phyloP scores from a whole-genome alignment of 1,140 invertebrate species.

The Lordiphosa stackelbergi region DNA sequence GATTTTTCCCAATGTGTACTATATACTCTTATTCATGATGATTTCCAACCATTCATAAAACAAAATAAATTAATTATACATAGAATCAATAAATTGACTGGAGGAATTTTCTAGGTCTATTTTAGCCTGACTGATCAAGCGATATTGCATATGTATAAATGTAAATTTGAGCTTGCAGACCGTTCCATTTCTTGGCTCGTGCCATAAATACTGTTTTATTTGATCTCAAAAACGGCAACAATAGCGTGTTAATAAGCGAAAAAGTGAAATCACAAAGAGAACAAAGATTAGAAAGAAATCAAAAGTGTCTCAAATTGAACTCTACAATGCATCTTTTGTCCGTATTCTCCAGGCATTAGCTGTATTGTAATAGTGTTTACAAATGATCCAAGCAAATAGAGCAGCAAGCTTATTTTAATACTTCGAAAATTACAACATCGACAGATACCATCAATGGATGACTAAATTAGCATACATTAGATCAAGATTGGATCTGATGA shows the following conservation, averaged over 20 bases:
- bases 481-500: background rate
- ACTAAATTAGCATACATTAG: background rate
- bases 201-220: background rate
- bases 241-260: background rate
- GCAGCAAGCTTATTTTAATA: background rate
- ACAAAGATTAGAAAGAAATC: constrained; percentile 5
- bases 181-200: constrained; percentile 7
- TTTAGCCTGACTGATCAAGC: too few relatives aligned
- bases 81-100: too few relatives aligned
- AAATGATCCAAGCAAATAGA: background rate
- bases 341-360: background rate
- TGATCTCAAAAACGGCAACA: constrained; percentile 3
- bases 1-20: too few relatives aligned
- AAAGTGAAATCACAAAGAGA: constrained; percentile 11
- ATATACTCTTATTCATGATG: too few relatives aligned
- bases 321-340: background rate
- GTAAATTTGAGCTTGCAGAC: background rate
- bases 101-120: too few relatives aligned
- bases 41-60: too few relatives aligned
- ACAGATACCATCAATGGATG: too few relatives aligned
- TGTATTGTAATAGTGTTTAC: background rate
- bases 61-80: too few relatives aligned
- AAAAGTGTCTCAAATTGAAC: constrained; percentile 3
- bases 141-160: background rate
- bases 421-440: constrained; percentile 1